Base-by-base conservation (phyloP, 2,797 vertebrate genomes). In the Scleropages formosus region DNA sequence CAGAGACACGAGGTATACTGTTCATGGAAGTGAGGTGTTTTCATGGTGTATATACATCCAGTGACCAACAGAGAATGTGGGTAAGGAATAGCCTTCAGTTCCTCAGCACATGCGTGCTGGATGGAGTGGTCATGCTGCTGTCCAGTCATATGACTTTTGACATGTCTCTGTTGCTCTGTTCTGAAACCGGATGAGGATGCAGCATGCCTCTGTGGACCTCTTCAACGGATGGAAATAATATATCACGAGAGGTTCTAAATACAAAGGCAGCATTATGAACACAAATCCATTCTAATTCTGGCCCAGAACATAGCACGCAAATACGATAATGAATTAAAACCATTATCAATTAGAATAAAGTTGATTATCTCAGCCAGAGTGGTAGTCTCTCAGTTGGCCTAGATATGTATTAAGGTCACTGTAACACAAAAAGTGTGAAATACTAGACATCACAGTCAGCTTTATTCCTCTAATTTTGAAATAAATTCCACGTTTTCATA, bases 1-100 rank as follows among this genome's bases (percentile, higher is more conserved):
- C 66, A 49, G 66, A 46, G 20, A 46, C 22, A 47, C 44, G 47
- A 66, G 46, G 66, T 46, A 39, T 68, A 68, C 47, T 69, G 67
- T 49, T 51, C 22, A 12, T 18, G 67, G 20, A 47, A 46, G 20
- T 8, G 20, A 53, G 46, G 18, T 51, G 69, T 46, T 49, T 47
- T 44, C 44, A 22, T 51, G 47, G 12, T 11, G 51, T 39, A 39
- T 39, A 39, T 39, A 47, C 51, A 51, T 51, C 44, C 44, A 44
- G 67, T 69, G 13, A 51, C 67, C 22, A 11, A 44, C 15, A 20
- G 20, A 51, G 67, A 22, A n/a, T n/a, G 44, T 22, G 39, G 12
- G 7, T 24, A 22, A 11, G 47, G 13, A 47, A 16, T 12, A 4
- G 20, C 39, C 12, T 20, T 4, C 46, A 51, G 16, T 11, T 4